Evolutionary conservation across 2,888 invertebrate species (phyloP), one percentile per base, ranked within the genome.

Genomic region (Caenorhabditis sulstoni): DNA sequence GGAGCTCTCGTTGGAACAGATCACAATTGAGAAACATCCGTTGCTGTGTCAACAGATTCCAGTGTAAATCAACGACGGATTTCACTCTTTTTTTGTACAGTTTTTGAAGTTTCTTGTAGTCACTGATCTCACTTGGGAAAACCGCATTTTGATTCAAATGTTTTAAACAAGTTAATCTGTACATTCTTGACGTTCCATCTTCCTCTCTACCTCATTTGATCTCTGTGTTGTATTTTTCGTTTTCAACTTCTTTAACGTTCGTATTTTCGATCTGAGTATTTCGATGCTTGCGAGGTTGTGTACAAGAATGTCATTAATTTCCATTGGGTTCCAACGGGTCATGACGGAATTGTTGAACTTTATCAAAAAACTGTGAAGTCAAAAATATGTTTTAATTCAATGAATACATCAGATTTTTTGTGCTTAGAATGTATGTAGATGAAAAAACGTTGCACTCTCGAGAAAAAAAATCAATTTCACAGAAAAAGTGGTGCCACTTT

Each of bases 21-120:
- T 65, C 20, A 50, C 52, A 22, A 35, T 74, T 8, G 74, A 74
- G 23, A 14, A 39, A 2, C 73, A 65, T 45, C 73, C 73, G 3
- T 50, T 73, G 3, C 73, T 73, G 20, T 41, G 37, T 12, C 57
- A 52, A 16, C 18, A 57, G 0, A 58, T 65, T 1, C n/a, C 57
- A 29, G 57, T 62, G 0, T 41, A 11, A 41, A 37, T 8, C 37
- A 37, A 37, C 11, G 11, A 37, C 37, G 5, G 37, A 37, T n/a
- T n/a, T n/a, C n/a, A n/a, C n/a, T n/a, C n/a, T n/a, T n/a, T n/a
- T n/a, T n/a, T n/a, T n/a, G n/a, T n/a, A n/a, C n/a, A n/a, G n/a
- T n/a, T n/a, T n/a, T n/a, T n/a, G n/a, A n/a, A n/a, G n/a, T n/a
- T n/a, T n/a, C n/a, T n/a, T n/a, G n/a, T n/a, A n/a, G n/a, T n/a